Evolutionary conservation across 2,797 vertebrate genomes (phyloP), one percentile per base, ranked within the genome.

Genomic region (Enteromius argenteus): DNA sequence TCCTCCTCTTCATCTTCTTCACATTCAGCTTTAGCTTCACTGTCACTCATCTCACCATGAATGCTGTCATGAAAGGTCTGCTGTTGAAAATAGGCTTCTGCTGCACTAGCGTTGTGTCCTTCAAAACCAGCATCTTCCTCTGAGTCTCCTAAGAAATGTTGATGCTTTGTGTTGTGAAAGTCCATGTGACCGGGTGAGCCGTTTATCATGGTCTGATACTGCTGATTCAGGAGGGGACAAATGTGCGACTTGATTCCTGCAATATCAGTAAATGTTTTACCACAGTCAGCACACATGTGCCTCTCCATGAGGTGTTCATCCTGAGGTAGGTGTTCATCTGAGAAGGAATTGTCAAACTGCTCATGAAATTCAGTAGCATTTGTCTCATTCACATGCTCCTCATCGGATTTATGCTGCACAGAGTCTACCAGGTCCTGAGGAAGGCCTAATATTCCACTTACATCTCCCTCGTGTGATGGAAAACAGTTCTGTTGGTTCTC

Each of bases 201-300:
- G 32, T 86, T 89, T 42, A 83, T 83, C 8, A 85, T 30, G 51
- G 87, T 64, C 71, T 90, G 87, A 23, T 92, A 92, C 21, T 92
- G 93, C 84, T 92, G 94, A 85, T 90, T 93, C 3, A 94, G 87
- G 76, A 93, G 87, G 0, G 93, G 93, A 86, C 95, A 96, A 60
- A 89, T 85, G 81, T 96, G 95, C 44, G 94, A 94, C 73, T 94
- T 94, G 85, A 96, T 95, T 82, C 93, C 94, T 86, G 93, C 94
- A 73, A 96, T 94, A 84, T 96, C 93, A 35, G 90, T 90, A 84
- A 95, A 96, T 8, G 93, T 95, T 89, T 95, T 93, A 5, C 94
- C 94, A 53, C 95, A 95, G 89, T 96, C 95, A 10, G 95, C 94
- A 88, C 95, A 96, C 95, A 95, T 96, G 91, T 96, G 95, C 90